Evolutionary conservation across 92 coral and sea anemone species (phyloP), one percentile per base, ranked within the genome.

Genomic region (Plumapathes pennacea): DNA sequence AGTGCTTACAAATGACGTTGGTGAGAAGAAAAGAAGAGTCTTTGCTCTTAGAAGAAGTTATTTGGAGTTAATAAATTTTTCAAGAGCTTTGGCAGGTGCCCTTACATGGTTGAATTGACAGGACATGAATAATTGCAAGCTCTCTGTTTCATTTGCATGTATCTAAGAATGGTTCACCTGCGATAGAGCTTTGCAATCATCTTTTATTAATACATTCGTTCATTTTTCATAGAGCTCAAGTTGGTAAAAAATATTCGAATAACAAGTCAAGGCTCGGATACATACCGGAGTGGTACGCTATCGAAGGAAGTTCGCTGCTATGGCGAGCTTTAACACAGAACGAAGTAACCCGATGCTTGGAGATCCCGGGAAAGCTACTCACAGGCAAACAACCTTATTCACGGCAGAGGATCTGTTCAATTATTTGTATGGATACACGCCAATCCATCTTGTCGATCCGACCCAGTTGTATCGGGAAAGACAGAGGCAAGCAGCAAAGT

Each of bases 371-470:
- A n/a, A n/a, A n/a, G n/a, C n/a, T n/a, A n/a, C n/a, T n/a, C n/a
- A n/a, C n/a, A n/a, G n/a, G n/a, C n/a, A n/a, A n/a, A n/a, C n/a
- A n/a, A n/a, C n/a, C n/a, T n/a, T n/a, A 21, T 29, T 90, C 13
- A 81, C 89, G 29, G 55, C 69, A 33, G 99, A 84, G 25, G 87
- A 94, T 56, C 34, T 94, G 50, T 90, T 82, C 44, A 79, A 72
- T 32, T 94, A 94, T 39, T 69, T 94, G 42, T 94, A 94, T 48
- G 99, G 99, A 4, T 86, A 89, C 57, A 71, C 84, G n/a, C 96
- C 96, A 0, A 69, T 94, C 10, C 99, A 89, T 18, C 86, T 94
- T 9, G 96, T 94, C 18, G 96, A 94, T 36, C 96, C 94, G 5
- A 62, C 77, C 0, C 90, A 89, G 10, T 40, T 94, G 2, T 88